Evolutionary conservation across 2,888 invertebrate genomes (phyloP), one percentile per base, ranked within the genome.

Genomic region (Flexamia atlantica): DNA sequence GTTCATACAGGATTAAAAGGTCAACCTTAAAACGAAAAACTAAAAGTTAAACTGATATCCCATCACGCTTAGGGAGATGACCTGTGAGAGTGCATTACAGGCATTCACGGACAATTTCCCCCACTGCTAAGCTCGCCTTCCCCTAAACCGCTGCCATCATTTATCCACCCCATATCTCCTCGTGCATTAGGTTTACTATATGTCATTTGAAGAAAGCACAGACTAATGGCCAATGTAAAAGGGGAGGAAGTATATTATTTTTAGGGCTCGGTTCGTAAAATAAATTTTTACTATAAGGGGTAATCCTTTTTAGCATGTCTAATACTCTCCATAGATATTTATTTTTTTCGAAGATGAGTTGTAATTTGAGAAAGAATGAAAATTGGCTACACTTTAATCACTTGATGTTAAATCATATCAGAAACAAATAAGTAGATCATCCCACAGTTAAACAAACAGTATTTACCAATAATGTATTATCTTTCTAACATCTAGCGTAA

Each of bases 21-120:
- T 14, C 20, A 20, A 1, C 7, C 3, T 23, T 20, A 23, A 57
- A 57, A 23, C 57, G 4, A 20, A 12, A 20, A 5, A 25, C 20
- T 57, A 57, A 57, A 23, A 57, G 7, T 17, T 50, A 7, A 50
- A 50, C 50, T 12, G 17, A 7, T n/a, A 14, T 12, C 25, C 25
- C 57, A 57, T 57, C 23, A 46, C 12, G 46, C 20, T 30, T 30
- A 30, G 64, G 64, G 5, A 28, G 64, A 28, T 64, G 64, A 64
- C 64, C 64, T 64, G 28, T 12, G 14, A 28, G 64, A 57, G 28
- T 28, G 64, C 14, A 30, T 64, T 64, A 64, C 30, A 64, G 64
- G 14, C 28, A 30, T 64, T 64, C 64, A 64, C 64, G 64, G 64
- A 64, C 64, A 64, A 64, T 64, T 64, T 64, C 64, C 64, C 28